Evolutionary conservation across 2,797 vertebrate species (phyloP), one percentile per base, ranked within the genome.

Genomic region (Paedocypris micromegethes): DNA sequence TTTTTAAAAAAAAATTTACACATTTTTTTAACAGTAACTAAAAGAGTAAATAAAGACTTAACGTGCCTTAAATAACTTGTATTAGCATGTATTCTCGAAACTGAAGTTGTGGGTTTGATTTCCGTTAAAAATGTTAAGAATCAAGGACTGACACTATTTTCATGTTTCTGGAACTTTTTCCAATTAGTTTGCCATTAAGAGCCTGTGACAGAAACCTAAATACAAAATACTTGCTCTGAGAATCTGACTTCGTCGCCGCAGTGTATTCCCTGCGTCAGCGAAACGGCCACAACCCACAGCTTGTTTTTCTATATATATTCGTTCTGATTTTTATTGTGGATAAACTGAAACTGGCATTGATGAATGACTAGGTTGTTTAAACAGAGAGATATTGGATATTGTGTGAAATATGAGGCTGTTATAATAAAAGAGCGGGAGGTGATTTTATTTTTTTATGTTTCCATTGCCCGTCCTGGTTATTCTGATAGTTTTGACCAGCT

Each of bases 401-500:
- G 47, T 9, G 66, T 55, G 66, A 68, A 68, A 61, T 61, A 43
- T 42, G 50, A 61, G 6, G 50, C 50, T 68, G 66, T 60, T 60
- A 54, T 23, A 60, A 53, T 68, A 60, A 58, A 54, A 50, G 49
- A 68, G 61, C 41, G 58, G 44, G 66, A 68, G 9, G 51, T 61
- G 58, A 61, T 68, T 58, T 44, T 60, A 49, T 64, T 38, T 63
- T 23, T 72, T 62, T 67, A 49, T n/a, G 48, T 9, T 66, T 57
- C n/a, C 53, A 44, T 60, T 59, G 53, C 54, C 43, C 45, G 47
- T 43, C 47, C 40, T 49, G 64, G 43, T 56, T 39, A 43, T 56
- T 58, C 58, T 56, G 55, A 68, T 70, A 63, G 73, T 63, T 63
- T 64, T 57, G 58, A 74, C 74, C 58, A 58, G 58, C 58, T 84